Conservation (phyloP, 2,113 vertebrate genomes). For the Tretioscincus oriximinensis region DNA sequence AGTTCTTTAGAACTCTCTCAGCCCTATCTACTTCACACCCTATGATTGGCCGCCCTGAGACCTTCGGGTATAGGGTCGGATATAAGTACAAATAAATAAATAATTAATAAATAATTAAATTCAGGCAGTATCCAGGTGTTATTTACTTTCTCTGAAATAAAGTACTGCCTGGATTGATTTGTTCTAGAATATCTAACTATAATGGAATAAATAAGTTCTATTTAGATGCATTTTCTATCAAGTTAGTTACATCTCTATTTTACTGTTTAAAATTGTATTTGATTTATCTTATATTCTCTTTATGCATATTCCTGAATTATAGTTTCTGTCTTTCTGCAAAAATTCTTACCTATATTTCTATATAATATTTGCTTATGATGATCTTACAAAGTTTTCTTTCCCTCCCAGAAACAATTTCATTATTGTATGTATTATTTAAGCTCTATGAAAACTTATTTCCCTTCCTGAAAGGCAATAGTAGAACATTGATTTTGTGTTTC, state of each 20-base stretch:
- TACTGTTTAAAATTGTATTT: slow-evolving; percentile 13
- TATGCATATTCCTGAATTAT: not conserved
- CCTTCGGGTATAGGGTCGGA: too few relatives aligned
- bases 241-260: not conserved
- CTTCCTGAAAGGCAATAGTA: slow-evolving; percentile 25
- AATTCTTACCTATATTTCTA: not conserved
- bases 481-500: slow-evolving; percentile 70
- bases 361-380: not conserved
- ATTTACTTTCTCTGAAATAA: too few relatives aligned
- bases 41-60: too few relatives aligned
- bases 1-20: too few relatives aligned
- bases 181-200: too few relatives aligned
- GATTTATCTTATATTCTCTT: slow-evolving; percentile 27
- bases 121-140: too few relatives aligned
- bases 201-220: too few relatives aligned
- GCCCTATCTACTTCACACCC: too few relatives aligned
- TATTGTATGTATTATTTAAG: slow-evolving; percentile 11
- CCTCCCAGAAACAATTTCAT: slow-evolving; percentile 4
- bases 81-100: too few relatives aligned
- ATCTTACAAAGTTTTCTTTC: slow-evolving; percentile 34
- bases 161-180: too few relatives aligned
- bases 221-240: not conserved
- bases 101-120: too few relatives aligned
- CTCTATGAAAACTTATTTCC: slow-evolving; percentile 16
- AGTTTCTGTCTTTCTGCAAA: slow-evolving; percentile 22